These are phyloP conservation scores for Oligia latruncula DNA, from an alignment of 2,888 invertebrate species.

Conservation along the genomic window DNA sequence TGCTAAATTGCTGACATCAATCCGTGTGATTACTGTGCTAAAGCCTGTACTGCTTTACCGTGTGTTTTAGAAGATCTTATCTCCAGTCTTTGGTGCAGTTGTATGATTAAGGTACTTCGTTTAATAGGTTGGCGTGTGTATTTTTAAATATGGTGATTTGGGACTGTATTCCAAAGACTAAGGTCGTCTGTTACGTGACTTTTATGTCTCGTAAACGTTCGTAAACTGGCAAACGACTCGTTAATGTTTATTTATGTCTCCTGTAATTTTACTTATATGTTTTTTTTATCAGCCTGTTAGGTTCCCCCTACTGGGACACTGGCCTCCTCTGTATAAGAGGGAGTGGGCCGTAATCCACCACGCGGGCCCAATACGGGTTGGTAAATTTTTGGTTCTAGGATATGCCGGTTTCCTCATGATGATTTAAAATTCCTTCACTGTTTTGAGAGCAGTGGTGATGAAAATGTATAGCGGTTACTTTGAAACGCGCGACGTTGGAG, in stretches of 20 bases:
- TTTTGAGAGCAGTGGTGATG: no score
- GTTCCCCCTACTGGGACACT: no score
- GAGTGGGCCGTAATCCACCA: no score
- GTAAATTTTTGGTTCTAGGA: no score
- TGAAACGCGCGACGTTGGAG: no score
- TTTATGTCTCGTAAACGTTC: background rate
- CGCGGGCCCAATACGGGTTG: no score
- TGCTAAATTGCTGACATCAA: slow-evolving; percentile 84
- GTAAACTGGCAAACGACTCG: background rate
- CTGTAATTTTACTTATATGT: no score
- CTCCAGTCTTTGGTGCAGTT: slow-evolving; percentile 32
- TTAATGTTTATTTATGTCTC: background rate
- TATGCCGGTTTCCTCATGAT: no score
- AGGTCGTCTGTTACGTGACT: background rate
- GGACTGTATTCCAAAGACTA: background rate
- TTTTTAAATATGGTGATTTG: slow-evolving; percentile 19
- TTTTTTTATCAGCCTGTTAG: no score
- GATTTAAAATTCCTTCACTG: no score
- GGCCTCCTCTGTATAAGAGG: no score
- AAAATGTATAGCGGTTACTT: no score
- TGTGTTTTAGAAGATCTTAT: slow-evolving; percentile 61
- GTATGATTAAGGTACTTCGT: slow-evolving; percentile 21
- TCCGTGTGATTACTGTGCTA: slow-evolving; percentile 77
- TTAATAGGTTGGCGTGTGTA: background rate
- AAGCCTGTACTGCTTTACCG: slow-evolving; percentile 58